Base-by-base conservation (phyloP, 2,888 invertebrate species). In the Pinctada fucata region DNA sequence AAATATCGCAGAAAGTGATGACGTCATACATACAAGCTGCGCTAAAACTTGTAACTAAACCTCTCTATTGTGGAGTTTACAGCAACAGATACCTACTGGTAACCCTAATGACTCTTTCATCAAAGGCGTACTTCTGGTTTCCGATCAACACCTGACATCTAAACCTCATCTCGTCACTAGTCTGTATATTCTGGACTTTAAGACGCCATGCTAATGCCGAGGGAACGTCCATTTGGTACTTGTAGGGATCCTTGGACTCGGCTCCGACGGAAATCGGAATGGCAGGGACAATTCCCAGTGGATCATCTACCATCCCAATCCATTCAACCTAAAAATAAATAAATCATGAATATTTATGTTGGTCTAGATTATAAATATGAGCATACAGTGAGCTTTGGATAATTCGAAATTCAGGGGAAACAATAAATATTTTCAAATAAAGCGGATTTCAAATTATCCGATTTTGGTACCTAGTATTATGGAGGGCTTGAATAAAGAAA, bases 161-260 rank as follows among this genome's bases (percentile, higher is more conserved):
- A 70, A 89, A 90, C 47, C 80, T 75, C 4, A 88, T 89, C 75
- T 88, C 84, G 72, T 89, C 88, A 5, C 84, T 82, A 5, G 71
- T 52, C 79, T 89, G 89, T 2, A 84, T 83, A 75, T 89, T 89
- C 81, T 89, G 88, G 45, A 90, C 85, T 69, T 86, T 84, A n/a
- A 90, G 79, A 52, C 90, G 81, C 89, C 89, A 89, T 51, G 88
- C 85, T 5, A 88, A 88, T 1, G 89, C 85, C 0, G 89, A 88
- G 4, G 89, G 89, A 48, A 86, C 85, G 74, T 89, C 88, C 4
- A 90, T 83, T 67, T 86, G 87, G 79, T 89, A 90, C 75, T 86
- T 87, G 79, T 84, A 88, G 8, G 90, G 83, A 78, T 90, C 86
- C 69, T 84, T 80, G 2, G 88, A 86, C 63, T 85, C 87, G 3